Conservation (phyloP, 2,888 invertebrate species). For the Spodoptera exigua region DNA sequence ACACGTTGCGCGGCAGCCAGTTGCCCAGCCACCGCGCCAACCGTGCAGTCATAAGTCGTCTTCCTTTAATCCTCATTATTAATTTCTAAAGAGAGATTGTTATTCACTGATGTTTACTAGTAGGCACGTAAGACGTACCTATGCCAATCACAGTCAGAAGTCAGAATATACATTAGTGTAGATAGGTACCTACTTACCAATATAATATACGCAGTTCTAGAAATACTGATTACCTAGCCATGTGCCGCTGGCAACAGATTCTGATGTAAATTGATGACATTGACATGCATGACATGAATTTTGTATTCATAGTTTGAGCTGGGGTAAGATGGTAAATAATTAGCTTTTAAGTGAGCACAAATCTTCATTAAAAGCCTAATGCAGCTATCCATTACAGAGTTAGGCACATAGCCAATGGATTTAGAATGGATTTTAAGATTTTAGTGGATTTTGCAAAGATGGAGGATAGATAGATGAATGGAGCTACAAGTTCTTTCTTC, state of each 20-base stretch:
- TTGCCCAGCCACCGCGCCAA: too few species aligned
- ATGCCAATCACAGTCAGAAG: conserved; percentile 47
- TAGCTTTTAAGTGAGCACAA: conserved; percentile 20
- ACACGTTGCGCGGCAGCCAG: too few species aligned
- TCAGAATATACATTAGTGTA: conserved; percentile 29
- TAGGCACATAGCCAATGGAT: conserved; percentile 31
- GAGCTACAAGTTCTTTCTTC: too few species aligned
- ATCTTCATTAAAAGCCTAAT: conserved; percentile 19
- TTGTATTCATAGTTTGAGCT: conserved; percentile 6
- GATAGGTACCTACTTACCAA: too few species aligned
- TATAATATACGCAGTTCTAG: conserved; percentile 59
- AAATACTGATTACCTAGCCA: conserved; percentile 58
- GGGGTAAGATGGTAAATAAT: conserved; percentile 14
- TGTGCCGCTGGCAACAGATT: conserved; percentile 50
- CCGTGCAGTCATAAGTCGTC: too few species aligned
- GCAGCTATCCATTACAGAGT: conserved; percentile 15
- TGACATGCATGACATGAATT: conserved; percentile 46
- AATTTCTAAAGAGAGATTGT: conserved; percentile 18
- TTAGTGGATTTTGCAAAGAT: too few species aligned
- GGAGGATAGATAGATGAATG: too few species aligned
- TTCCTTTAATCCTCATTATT: not conserved
- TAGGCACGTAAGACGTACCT: conserved; percentile 19
- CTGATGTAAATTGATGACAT: conserved; percentile 65
- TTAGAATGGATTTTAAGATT: too few species aligned
- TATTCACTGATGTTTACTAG: conserved; percentile 19